Evolutionary conservation across 2,113 vertebrate species (phyloP).

Genomic region (Microtus ochrogaster): DNA sequence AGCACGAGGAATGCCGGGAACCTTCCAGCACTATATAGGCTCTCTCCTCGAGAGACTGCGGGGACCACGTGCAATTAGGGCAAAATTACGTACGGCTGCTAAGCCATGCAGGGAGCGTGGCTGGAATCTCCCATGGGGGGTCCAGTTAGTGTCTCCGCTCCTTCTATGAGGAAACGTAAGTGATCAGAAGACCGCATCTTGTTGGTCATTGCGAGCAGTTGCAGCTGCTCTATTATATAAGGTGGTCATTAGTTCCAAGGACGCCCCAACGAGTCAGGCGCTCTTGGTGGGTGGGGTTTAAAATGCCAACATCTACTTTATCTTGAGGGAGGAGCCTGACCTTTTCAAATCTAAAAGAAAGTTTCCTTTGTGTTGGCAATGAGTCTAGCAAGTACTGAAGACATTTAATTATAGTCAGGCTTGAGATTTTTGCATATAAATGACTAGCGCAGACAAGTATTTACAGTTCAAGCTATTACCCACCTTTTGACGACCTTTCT

Average conservation of each 20-base stretch:
- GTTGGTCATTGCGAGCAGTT: not conserved
- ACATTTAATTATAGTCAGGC: conserved; percentile 18
- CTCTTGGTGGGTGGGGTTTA: not conserved
- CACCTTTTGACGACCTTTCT: not conserved
- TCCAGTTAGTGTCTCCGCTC: accelerated
- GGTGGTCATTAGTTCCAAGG: not conserved
- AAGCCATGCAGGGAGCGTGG: not conserved
- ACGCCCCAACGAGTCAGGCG: too few species aligned
- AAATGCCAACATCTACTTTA: not conserved
- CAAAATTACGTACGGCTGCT: not conserved
- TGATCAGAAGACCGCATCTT: not conserved
- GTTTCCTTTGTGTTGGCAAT: conserved; percentile 31
- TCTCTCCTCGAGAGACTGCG: not conserved
- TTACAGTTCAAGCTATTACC: not conserved
- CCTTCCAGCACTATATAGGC: not conserved
- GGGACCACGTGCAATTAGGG: not conserved
- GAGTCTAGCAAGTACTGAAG: not conserved
- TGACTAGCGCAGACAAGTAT: not conserved
- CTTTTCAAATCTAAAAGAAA: conserved; percentile 41
- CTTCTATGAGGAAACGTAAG: not conserved
- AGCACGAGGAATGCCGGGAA: not conserved
- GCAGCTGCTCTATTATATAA: not conserved
- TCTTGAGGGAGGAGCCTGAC: not conserved
- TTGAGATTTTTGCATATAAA: conserved; percentile 38
- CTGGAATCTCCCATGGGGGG: not conserved